Evolutionary conservation across 92 coral and sea anemone genomes (phyloP).

Genomic region (Paramuricea clavata): DNA sequence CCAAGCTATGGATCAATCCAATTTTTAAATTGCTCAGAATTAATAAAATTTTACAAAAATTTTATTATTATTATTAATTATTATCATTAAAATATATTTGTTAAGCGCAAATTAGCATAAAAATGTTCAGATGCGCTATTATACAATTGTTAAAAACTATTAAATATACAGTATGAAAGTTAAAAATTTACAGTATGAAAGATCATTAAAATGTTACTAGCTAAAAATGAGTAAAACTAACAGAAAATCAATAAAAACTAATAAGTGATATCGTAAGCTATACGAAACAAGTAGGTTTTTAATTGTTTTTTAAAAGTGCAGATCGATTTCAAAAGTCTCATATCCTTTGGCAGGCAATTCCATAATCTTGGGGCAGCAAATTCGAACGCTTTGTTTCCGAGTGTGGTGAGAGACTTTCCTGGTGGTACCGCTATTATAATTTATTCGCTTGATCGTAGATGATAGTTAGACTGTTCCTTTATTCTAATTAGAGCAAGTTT

Average conservation of each 20-base stretch:
- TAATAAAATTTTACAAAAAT: too few species aligned
- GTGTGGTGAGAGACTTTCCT: background rate
- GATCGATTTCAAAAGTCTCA: background rate
- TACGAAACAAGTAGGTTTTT: conserved; percentile 33
- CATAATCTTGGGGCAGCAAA: conserved; percentile 41
- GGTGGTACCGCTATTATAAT: background rate
- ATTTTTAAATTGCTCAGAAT: too few species aligned
- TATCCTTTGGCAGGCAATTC: conserved; percentile 24
- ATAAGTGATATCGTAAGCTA: conserved; percentile 16
- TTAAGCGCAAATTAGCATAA: too few species aligned
- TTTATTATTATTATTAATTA: too few species aligned
- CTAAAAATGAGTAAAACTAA: too few species aligned
- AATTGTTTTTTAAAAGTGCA: conserved; percentile 19
- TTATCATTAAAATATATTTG: too few species aligned
- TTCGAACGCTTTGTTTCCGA: conserved; percentile 39
- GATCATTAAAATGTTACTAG: too few species aligned
- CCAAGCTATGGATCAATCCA: too few species aligned
- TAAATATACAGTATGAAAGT: too few species aligned
- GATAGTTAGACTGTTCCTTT: background rate
- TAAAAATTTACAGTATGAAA: too few species aligned
- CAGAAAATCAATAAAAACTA: background rate
- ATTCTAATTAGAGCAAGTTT: background rate
- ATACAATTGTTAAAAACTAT: too few species aligned
- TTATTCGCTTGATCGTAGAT: background rate
- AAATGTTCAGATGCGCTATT: too few species aligned